Conservation (phyloP, 1,140 invertebrate genomes). For the Lycorma delicatula region DNA sequence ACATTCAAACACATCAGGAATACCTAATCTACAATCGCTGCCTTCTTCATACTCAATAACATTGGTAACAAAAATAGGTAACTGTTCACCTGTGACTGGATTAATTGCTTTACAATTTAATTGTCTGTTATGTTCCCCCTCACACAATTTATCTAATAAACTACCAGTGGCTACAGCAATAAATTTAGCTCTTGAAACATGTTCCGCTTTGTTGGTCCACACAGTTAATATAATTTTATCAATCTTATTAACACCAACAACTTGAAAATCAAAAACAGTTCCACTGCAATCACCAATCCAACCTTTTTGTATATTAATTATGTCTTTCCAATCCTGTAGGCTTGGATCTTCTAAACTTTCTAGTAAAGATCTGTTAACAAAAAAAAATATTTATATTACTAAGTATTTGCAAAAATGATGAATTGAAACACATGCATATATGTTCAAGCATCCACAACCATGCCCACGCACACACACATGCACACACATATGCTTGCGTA, state of each 20-base stretch:
- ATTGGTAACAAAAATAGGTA: conserved; percentile 66
- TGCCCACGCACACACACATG: too few species aligned
- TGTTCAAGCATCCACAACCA: too few species aligned
- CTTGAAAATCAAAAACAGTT: conserved; percentile 60
- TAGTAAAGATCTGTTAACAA: conserved; percentile 41
- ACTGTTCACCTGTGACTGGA: conserved; percentile 56
- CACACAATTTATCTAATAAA: conserved; percentile 39
- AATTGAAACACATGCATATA: too few species aligned
- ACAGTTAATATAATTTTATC: conserved; percentile 42
- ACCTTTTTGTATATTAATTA: conserved; percentile 81
- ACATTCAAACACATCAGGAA: conserved; percentile 44
- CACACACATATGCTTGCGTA: too few species aligned
- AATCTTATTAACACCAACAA: conserved; percentile 39
- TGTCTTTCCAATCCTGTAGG: conserved; percentile 71
- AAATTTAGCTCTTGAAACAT: conserved; percentile 43
- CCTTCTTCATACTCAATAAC: conserved; percentile 40
- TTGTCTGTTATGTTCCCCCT: conserved; percentile 26
- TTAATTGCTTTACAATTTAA: conserved; percentile 52
- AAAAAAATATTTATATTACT: too few species aligned
- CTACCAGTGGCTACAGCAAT: conserved; percentile 46
- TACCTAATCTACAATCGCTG: conserved; percentile 60
- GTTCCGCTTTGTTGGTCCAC: conserved; percentile 72
- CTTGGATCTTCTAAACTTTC: conserved; percentile 62
- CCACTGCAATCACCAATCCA: conserved; percentile 95
- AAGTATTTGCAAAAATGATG: too few species aligned